These are phyloP conservation scores for Metallyticus violacea DNA, from an alignment of 2,888 invertebrate species.

Conservation along the genomic window DNA sequence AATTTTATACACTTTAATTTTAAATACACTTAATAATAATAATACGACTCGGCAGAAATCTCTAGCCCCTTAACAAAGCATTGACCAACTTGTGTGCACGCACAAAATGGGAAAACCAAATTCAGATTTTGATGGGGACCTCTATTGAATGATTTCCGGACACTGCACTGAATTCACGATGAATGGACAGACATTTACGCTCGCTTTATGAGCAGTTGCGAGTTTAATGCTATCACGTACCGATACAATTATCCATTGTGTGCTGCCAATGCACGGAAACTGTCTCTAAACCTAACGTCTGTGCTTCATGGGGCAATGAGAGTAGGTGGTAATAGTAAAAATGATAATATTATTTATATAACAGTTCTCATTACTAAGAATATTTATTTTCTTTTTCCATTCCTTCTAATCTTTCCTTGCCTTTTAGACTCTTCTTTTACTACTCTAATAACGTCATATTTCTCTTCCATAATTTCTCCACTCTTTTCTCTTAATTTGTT, in stretches of 20 bases:
- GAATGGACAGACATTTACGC: neutral
- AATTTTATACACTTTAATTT: too few species aligned
- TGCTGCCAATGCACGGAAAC: too few species aligned
- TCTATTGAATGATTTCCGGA: neutral
- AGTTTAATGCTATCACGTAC: neutral
- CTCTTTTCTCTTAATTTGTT: too few species aligned
- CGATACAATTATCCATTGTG: neutral
- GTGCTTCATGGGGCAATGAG: neutral
- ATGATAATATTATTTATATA: too few species aligned
- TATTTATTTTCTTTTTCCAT: too few species aligned
- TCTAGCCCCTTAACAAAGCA: neutral
- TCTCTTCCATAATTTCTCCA: too few species aligned
- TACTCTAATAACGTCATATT: too few species aligned
- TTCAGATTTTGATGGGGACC: neutral
- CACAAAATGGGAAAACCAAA: neutral
- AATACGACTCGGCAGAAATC: too few species aligned
- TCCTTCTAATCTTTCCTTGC: too few species aligned
- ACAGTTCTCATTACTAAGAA: too few species aligned
- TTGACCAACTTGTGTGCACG: neutral
- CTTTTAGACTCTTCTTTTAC: too few species aligned
- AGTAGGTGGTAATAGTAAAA: neutral
- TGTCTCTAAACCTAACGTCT: neutral
- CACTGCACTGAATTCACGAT: neutral
- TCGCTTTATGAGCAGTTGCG: neutral
- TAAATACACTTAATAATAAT: too few species aligned